Evolutionary conservation across 2,113 vertebrate genomes (phyloP), one percentile per base, ranked within the genome.

Genomic region (Limanda limanda): DNA sequence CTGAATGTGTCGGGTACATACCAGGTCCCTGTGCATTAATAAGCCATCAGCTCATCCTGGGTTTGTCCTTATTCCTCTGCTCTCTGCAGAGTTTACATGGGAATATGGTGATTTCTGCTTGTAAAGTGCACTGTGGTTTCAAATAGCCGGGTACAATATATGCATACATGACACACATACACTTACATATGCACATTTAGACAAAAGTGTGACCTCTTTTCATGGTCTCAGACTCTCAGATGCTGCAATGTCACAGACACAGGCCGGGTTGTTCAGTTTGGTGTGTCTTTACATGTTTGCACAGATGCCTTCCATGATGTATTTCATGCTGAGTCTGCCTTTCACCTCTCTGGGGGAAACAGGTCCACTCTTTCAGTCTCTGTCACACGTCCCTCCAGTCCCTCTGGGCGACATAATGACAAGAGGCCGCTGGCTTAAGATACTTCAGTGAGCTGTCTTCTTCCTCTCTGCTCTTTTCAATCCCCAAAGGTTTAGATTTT

Each of bases 21-120:
- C 45, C 52, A 76, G 78, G 80, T 88, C 89, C 86, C 84, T 63
- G 75, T 78, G 74, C 86, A 86, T 89, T 88, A 89, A 91, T 88
- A 91, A 89, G 87, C 73, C 68, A 90, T 89, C 82, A 85, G 61
- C 42, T 82, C 81, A 59, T 76, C 74, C 67, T 55, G 47, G 63
- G 27, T 82, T 76, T 77, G 78, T 56, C 83, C 61, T 66, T 63
- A 80, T 86, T 83, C 51, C 18, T 54, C 51, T n/a, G 70, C 66
- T 65, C 62, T 68, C 51, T 57, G 52, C 59, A 82, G 63, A 81
- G 73, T 68, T 63, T 74, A 83, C 76, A 57, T 35, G 47, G 15
- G 68, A 72, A 72, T 82, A 48, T 23, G 2, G 35, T 27, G 27
- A 12, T 76, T 76, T 67, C 57, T 25, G 17, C 67, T 54, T 35